Percentiles rank a stretch among this genome's conserved stretches.
Conservation (phyloP, 2,113 vertebrate species). For the Sceloporus tristichus region DNA sequence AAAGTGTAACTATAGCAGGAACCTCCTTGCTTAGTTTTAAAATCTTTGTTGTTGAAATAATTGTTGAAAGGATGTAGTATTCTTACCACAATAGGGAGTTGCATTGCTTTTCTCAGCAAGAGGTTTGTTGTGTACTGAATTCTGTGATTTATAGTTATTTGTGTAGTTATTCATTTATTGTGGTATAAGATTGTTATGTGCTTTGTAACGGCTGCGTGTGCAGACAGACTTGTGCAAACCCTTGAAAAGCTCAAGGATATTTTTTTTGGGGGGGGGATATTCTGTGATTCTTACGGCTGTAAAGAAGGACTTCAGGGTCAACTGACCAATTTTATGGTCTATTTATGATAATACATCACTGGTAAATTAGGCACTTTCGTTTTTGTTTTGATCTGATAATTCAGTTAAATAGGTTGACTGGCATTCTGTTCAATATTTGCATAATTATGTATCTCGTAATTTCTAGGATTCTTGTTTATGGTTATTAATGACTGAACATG, state of each 20-base stretch:
- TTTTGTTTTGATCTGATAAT: background rate
- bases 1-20: background rate
- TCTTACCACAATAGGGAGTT: background rate
- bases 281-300: background rate
- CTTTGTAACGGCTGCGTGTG: background rate
- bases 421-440: too few relatives aligned
- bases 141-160: background rate
- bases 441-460: too few relatives aligned
- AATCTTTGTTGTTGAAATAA: background rate
- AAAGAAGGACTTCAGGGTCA: background rate
- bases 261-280: background rate
- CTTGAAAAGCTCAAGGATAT: background rate
- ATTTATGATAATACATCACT: too few relatives aligned
- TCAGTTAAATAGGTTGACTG: background rate
- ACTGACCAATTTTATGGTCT: background rate
- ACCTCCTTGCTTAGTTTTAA: background rate
- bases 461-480: too few relatives aligned
- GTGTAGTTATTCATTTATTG: background rate
- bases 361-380: background rate
- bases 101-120: background rate
- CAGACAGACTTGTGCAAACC: background rate
- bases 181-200: background rate
- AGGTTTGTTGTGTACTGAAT: background rate
- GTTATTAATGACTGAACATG: too few relatives aligned
- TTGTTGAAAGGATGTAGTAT: background rate